phyloP scores from a whole-genome alignment of 2,113 vertebrate genomes.

The Erinaceus europaeus region DNA sequence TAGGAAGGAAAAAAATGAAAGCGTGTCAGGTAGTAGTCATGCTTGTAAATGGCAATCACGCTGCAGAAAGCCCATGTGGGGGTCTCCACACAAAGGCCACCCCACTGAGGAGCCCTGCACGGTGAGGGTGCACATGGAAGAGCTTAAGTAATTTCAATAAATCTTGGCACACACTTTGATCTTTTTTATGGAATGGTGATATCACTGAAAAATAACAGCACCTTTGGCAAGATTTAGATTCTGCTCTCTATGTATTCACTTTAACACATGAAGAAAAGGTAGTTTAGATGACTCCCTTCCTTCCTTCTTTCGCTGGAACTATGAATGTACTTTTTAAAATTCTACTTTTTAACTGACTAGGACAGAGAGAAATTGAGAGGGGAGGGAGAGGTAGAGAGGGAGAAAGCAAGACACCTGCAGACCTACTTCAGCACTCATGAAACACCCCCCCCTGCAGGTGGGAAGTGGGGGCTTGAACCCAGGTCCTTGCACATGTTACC shows the following conservation, averaged over 20 bases:
- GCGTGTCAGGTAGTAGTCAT: slow-evolving; percentile 68
- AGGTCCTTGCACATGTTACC: too few relatives aligned
- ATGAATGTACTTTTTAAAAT: too few relatives aligned
- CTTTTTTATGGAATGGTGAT: not conserved
- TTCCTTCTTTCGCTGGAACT: too few relatives aligned
- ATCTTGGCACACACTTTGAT: slow-evolving; percentile 34
- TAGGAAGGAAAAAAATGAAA: slow-evolving; percentile 75
- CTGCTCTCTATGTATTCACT: not conserved
- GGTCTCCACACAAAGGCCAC: not conserved
- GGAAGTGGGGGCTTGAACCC: too few relatives aligned
- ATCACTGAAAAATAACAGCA: not conserved
- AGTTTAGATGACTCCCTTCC: slow-evolving; percentile 19
- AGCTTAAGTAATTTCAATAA: slow-evolving; percentile 19
- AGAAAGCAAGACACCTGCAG: too few relatives aligned
- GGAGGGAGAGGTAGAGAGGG: too few relatives aligned
- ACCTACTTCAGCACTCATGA: too few relatives aligned
- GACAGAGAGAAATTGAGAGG: too few relatives aligned
- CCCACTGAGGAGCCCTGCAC: not conserved
- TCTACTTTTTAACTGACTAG: too few relatives aligned
- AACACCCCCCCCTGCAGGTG: too few relatives aligned
- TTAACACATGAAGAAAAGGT: slow-evolving; percentile 34
- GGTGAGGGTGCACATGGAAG: not conserved
- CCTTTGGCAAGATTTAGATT: slow-evolving; percentile 35
- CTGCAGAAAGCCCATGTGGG: not conserved
- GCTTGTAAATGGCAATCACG: slow-evolving; percentile 50